Base-by-base conservation (phyloP, 2,113 vertebrate genomes). In the Scolopax mira region DNA sequence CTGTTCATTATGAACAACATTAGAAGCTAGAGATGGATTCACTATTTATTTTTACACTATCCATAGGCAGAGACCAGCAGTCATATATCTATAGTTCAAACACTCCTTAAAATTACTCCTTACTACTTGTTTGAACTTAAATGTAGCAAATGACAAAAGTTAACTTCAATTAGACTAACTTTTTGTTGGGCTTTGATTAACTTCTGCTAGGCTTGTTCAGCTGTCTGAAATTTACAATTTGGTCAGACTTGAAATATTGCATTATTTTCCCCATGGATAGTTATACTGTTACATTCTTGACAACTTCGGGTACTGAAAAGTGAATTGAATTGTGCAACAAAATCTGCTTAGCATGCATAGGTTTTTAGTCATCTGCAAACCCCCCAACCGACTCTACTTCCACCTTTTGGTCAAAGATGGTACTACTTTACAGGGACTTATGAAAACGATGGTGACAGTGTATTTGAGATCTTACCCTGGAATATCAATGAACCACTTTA, bases 391-490 rank as follows among this genome's bases (percentile, higher is more conserved):
- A 46, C 22, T 74, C 13, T 58, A 21, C 18, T 89, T 80, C 31
- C 1, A 1, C 21, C 3, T 85, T 75, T 31, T 92, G 11, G 7
- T 75, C 52, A 64, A 64, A 11, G 10, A n/a, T 64, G 22, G 22
- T 49, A 42, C 31, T 79, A 54, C 25, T 4, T 90, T 19, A n/a
- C 3, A 67, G 5, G 24, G 31, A 51, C 12, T 74, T n/a, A 5
- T 1, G 11, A 65, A 93, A 72, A 77, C 31, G 0, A n/a, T 25
- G 37, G 6, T 46, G 17, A 11, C 6, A 17, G 7, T 1, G 4
- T 49, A 49, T 72, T 85, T 74, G 23, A 1, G 71, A 54, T 58
- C 73, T 85, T 73, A 67, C 33, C 19, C 25, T 64, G 21, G 10
- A 79, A 64, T 80, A 82, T 37, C 25, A 6, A 25, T 30, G 8